Evolutionary conservation across 2,797 vertebrate species (phyloP).

Genomic region (Tragopan temminckii): DNA sequence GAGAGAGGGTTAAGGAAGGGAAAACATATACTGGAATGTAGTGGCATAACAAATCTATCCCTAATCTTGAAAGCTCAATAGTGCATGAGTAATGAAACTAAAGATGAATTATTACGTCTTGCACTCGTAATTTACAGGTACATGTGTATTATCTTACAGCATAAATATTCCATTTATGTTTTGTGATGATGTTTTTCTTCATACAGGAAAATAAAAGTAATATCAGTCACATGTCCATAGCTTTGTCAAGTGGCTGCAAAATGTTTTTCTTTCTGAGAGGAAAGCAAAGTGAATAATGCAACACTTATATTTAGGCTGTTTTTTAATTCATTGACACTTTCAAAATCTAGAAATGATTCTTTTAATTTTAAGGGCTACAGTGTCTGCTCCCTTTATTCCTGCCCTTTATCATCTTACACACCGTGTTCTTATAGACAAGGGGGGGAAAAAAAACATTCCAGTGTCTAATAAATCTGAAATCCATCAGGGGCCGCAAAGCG

Average conservation of each 20-base stretch:
- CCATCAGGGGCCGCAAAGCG: conserved; percentile 67
- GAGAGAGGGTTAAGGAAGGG: conserved; percentile 35
- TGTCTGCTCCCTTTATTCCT: conserved; percentile 67
- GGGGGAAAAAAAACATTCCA: conserved; percentile 69
- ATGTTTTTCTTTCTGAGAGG: conserved; percentile 65
- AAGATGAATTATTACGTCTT: conserved; percentile 66
- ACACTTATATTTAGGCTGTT: conserved; percentile 42
- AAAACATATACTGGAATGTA: conserved; percentile 57
- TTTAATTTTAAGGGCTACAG: conserved; percentile 65
- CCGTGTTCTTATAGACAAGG: conserved; percentile 69
- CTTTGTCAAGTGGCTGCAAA: conserved; percentile 60
- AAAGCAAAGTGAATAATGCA: conserved; percentile 59
- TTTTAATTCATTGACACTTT: conserved; percentile 53
- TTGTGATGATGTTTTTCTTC: conserved; percentile 64
- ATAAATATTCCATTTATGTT: conserved; percentile 72
- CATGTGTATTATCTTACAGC: conserved; percentile 67
- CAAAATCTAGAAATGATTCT: conserved; percentile 56
- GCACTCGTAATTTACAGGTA: conserved; percentile 71
- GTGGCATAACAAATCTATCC: conserved; percentile 65
- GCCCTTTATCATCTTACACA: conserved; percentile 76
- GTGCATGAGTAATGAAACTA: conserved; percentile 66
- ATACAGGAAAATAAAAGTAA: conserved; percentile 63
- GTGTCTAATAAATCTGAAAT: conserved; percentile 77
- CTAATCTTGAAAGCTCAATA: conserved; percentile 59
- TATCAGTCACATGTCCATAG: conserved; percentile 66